These are phyloP conservation scores for Agrotis segetum DNA, from an alignment of 2,888 invertebrate species.

Conservation along the genomic window DNA sequence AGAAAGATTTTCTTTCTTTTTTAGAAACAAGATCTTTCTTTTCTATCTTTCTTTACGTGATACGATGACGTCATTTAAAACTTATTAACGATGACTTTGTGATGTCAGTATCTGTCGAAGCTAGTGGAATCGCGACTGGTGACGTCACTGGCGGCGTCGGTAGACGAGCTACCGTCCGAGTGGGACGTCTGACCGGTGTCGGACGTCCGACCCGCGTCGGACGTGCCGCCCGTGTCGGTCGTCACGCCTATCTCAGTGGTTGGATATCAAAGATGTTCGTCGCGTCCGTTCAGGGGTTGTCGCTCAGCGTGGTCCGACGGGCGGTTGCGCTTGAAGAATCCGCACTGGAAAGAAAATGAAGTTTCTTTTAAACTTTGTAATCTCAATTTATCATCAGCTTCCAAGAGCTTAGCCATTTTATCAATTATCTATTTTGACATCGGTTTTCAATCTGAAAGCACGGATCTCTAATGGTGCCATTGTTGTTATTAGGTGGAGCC, in stretches of 20 bases:
- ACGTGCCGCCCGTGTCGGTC: conserved; percentile 76
- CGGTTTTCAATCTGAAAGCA: too few species aligned
- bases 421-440: too few species aligned
- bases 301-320: conserved; percentile 96
- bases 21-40: not conserved
- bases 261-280: conserved; percentile 94
- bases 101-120: conserved; percentile 83
- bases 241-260: conserved; percentile 77
- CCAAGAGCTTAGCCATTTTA: too few species aligned
- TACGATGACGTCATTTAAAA: conserved; percentile 61
- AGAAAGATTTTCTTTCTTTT: not conserved
- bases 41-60: not conserved
- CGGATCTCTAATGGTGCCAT: too few species aligned
- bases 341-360: conserved; percentile 92
- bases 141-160: conserved; percentile 88
- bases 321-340: conserved; percentile 98
- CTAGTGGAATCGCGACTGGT: conserved; percentile 87
- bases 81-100: conserved; percentile 67
- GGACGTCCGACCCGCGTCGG: conserved; percentile 67
- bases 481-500: too few species aligned
- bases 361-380: not conserved
- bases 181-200: conserved; percentile 65
- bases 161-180: conserved; percentile 75
- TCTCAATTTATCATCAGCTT: too few species aligned
- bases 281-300: conserved; percentile 95